phyloP scores from a whole-genome alignment of 2,113 vertebrate species.

The Mus musculus region DNA sequence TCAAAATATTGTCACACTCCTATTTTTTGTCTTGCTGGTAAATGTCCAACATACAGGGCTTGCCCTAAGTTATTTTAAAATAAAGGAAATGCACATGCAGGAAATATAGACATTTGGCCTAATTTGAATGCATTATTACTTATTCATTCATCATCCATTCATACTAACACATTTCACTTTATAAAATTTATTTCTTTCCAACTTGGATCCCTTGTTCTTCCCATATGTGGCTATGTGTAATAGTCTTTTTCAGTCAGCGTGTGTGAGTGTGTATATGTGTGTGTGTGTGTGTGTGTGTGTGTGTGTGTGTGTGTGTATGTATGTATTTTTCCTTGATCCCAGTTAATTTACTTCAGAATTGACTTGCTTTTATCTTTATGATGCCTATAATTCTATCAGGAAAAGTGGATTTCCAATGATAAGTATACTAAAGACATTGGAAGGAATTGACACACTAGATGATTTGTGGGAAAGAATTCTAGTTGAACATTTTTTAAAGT shows the following conservation, averaged over 20 bases:
- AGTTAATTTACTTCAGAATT: neutral
- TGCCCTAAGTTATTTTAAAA: slow-evolving; percentile 72
- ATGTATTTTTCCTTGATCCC: neutral
- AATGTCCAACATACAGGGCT: slow-evolving; percentile 63
- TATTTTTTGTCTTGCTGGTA: slow-evolving; percentile 52
- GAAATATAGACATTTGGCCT: slow-evolving; percentile 57
- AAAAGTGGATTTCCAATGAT: neutral
- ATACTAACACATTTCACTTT: slow-evolving; percentile 47
- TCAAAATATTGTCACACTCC: slow-evolving; percentile 58
- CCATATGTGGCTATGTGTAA: neutral
- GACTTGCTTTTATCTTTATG: slow-evolving; percentile 20
- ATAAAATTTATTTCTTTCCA: slow-evolving; percentile 19
- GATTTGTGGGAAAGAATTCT: slow-evolving; percentile 33
- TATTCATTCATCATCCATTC: slow-evolving; percentile 64
- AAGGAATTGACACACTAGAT: neutral
- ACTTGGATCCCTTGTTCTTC: neutral
- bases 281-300: neutral
- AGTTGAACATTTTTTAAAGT: neutral
- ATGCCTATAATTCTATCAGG: neutral
- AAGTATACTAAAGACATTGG: neutral
- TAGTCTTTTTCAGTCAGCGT: neutral
- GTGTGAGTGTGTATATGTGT: neutral
- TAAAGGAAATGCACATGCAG: slow-evolving; percentile 50
- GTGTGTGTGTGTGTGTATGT: neutral
- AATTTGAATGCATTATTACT: slow-evolving; percentile 66